phyloP scores from a whole-genome alignment of 2,113 vertebrate species.

The Rana temporaria region DNA sequence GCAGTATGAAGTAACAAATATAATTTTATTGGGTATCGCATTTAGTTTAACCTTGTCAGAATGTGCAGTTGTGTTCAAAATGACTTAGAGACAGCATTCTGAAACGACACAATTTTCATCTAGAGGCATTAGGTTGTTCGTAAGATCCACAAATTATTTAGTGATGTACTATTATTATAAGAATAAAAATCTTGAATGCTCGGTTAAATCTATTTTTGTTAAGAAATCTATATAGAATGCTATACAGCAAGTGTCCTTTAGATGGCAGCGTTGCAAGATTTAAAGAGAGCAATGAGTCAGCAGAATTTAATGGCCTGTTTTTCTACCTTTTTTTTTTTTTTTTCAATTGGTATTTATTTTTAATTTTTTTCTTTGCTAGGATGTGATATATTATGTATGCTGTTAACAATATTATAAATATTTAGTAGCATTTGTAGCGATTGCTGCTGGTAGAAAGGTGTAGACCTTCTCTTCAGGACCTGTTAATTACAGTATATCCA shows the following conservation, averaged over 20 bases:
- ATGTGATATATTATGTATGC: not conserved
- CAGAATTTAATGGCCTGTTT: constrained; percentile 17
- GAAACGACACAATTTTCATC: not conserved
- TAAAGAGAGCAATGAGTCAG: constrained; percentile 13
- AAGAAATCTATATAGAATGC: not conserved
- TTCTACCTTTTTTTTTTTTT: not conserved
- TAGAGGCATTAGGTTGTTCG: not conserved
- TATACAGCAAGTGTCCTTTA: constrained; percentile 39
- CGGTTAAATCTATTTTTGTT: not conserved
- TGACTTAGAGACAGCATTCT: not conserved
- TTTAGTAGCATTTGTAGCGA: not conserved
- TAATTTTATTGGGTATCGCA: too few relatives aligned
- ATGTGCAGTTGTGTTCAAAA: too few relatives aligned
- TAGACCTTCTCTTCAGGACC: not conserved
- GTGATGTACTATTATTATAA: constrained; percentile 17
- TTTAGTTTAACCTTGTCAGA: too few relatives aligned
- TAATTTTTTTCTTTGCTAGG: not conserved
- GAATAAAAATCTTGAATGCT: not conserved
- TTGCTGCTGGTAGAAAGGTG: not conserved
- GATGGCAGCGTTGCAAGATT: constrained; percentile 37
- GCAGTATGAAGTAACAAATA: too few relatives aligned
- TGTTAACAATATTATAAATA: not conserved
- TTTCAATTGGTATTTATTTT: constrained; percentile 41
- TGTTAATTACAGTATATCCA: not conserved
- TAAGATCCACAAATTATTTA: constrained; percentile 1